Base-by-base conservation (phyloP, 2,888 invertebrate species). In the Hemicrepidius hirtus region DNA sequence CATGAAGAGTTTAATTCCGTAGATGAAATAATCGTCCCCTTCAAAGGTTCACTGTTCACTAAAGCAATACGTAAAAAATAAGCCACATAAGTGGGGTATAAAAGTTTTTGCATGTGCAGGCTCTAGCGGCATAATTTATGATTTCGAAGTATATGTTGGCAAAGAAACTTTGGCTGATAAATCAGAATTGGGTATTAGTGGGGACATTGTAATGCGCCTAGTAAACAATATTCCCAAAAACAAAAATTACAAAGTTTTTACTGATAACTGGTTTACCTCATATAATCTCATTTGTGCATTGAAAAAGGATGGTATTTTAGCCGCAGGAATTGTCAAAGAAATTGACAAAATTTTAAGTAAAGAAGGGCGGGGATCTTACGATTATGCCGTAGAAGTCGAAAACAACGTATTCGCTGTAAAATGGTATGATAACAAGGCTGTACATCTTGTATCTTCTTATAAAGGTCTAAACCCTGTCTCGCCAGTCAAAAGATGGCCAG, bases 1-100 rank as follows among this genome's bases (percentile, higher is more conserved):
- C 76, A 79, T 16, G 79, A 80, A 66, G 81, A 82, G 65, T 62
- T 77, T 40, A 75, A 71, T 37, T 73, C 77, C 9, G 68, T 82
- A 18, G 82, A 83, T 72, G 80, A 83, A 66, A 68, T 37, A 81
- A 83, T 75, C 79, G 82, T 63, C 62, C 80, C 81, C 20, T 83
- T 81, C 77, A 82, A 81, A 71, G 80, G 80, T 2, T 66, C 74
- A 32, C n/a, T 75, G 68, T 64, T 57, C 28, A 12, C 63, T 81
- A 71, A 81, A 80, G 73, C 80, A 79, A 71, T 80, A 78, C 66
- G 76, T 78, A 55, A 74, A 69, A 63, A 77, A 73, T 59, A 81
- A 81, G 67, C 78, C 78, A n/a, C 80, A 76, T 63, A 79, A 77
- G 63, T 79, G 79, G 80, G 78, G 77, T 46, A 78, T 79, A 28